phyloP scores from a whole-genome alignment of 2,888 invertebrate genomes.

The Corbicula japonica region DNA sequence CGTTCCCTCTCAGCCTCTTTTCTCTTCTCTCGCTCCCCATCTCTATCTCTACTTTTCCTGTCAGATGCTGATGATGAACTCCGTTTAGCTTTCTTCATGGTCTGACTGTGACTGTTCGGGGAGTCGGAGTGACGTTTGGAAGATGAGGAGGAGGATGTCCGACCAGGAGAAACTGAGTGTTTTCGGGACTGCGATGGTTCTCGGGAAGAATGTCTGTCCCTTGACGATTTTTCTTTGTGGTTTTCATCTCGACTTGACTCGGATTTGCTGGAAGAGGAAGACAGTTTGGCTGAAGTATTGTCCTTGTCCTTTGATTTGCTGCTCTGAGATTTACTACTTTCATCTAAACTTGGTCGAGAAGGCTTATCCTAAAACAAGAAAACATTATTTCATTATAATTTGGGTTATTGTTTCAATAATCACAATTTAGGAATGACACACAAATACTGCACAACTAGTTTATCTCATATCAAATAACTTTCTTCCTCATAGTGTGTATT shows the following conservation, averaged over 20 bases:
- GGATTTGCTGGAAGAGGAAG: slow-evolving; percentile 42
- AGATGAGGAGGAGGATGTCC: slow-evolving; percentile 28
- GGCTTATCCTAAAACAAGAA: slow-evolving; percentile 56
- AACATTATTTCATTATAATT: too few species aligned
- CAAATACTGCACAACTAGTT: too few species aligned
- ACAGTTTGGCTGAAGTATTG: slow-evolving; percentile 24
- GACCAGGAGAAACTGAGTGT: slow-evolving; percentile 44
- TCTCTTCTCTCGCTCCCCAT: slow-evolving; percentile 11
- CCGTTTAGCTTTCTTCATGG: slow-evolving; percentile 50
- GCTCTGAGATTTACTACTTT: slow-evolving; percentile 31
- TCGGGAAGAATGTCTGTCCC: slow-evolving; percentile 55
- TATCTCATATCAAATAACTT: too few species aligned
- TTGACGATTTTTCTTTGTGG: slow-evolving; percentile 56
- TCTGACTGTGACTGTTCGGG: slow-evolving; percentile 53
- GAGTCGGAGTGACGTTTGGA: slow-evolving; percentile 68
- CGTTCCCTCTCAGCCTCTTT: slow-evolving; percentile 13
- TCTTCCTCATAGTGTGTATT: too few species aligned
- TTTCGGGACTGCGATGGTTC: slow-evolving; percentile 40
- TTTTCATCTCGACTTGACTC: slow-evolving; percentile 41
- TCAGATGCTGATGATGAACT: slow-evolving; percentile 50
- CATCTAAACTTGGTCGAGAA: slow-evolving; percentile 57
- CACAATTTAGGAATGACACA: too few species aligned
- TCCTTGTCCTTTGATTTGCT: slow-evolving; percentile 30
- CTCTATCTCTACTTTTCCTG: slow-evolving; percentile 26
- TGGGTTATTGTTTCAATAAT: too few species aligned